Evolutionary conservation across 2,797 vertebrate species (phyloP), one percentile per base, ranked within the genome.

Genomic region (Salarias fasciatus): DNA sequence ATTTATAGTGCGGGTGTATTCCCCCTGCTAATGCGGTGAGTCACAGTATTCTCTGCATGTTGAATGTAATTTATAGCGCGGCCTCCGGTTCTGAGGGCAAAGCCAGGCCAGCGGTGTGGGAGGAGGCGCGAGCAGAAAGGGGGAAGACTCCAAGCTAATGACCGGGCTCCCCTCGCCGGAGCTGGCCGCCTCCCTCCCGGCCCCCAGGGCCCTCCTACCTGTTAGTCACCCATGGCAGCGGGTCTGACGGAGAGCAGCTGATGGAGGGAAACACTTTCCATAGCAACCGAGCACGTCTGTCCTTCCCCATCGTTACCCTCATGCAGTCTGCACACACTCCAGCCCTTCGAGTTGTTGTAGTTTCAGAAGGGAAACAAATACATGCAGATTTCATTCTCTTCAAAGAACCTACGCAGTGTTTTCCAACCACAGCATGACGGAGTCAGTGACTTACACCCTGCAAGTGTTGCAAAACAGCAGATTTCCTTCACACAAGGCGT

Each of bases 221-320:
- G 70, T 89, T 86, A 88, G 85, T 91, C 86, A 89, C 75, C 85
- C 81, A 12, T 83, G 73, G 76, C 74, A 78, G 69, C 70, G 9
- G n/a, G 73, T 77, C 69, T 89, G 81, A 88, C 59, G 36, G 72
- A 81, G 72, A 83, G 72, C 83, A 83, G 86, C 86, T 84, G 88
- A 90, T 86, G 79, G 71, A 89, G 89, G 89, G 88, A 90, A 91
- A 90, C 89, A 84, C 90, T 90, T 91, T 92, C 87, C 91, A 88
- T 88, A 82, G 88, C 79, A 88, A 89, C 86, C 58, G 53, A 61
- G 60, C 76, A 40, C 55, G 77, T 69, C 70, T 5, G 31, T 69
- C 72, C 69, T 56, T 68, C 46, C 79, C 36, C 69, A 53, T 24
- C 65, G 66, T 45, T 55, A 56, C 41, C 51, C 83, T 79, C 63